These are phyloP conservation scores for Trissoscelio sp. DNA, from an alignment of 2,888 invertebrate species.

Conservation along the genomic window DNA sequence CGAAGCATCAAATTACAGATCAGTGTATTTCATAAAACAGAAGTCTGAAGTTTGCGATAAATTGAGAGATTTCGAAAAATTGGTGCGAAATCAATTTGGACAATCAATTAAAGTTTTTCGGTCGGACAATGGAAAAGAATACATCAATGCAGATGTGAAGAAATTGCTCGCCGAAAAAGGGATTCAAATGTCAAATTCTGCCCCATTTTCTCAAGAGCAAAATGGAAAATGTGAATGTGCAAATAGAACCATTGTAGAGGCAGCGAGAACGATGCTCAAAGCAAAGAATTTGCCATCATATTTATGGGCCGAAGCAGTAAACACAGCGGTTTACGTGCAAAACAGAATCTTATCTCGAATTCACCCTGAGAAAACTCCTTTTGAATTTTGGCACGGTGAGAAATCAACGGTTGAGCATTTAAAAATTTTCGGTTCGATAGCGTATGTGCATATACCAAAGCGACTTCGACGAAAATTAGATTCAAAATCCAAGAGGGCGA, in stretches of 20 bases:
- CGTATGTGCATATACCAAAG: too few species aligned
- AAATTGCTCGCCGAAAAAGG: neutral
- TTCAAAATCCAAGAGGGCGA: too few species aligned
- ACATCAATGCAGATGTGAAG: neutral
- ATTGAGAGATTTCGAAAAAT: slow-evolving; percentile 50
- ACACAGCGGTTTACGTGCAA: too few species aligned
- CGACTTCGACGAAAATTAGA: too few species aligned
- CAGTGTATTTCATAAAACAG: slow-evolving; percentile 6
- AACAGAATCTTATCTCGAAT: too few species aligned
- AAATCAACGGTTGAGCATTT: too few species aligned
- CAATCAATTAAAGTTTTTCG: slow-evolving; percentile 40
- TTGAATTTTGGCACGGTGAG: too few species aligned
- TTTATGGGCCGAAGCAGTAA: too few species aligned
- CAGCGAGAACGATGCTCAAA: neutral
- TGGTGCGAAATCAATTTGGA: slow-evolving; percentile 56
- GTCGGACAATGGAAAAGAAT: slow-evolving; percentile 65
- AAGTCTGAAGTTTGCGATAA: slow-evolving; percentile 57
- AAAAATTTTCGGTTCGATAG: too few species aligned
- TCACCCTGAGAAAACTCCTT: too few species aligned
- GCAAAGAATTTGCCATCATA: too few species aligned
- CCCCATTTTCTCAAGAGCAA: neutral
- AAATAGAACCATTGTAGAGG: neutral
- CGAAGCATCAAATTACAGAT: neutral
- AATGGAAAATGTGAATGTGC: slow-evolving; percentile 3
- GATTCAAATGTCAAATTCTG: neutral